Base-by-base conservation (phyloP, 2,797 vertebrate species). In the Chiloscyllium punctatum region DNA sequence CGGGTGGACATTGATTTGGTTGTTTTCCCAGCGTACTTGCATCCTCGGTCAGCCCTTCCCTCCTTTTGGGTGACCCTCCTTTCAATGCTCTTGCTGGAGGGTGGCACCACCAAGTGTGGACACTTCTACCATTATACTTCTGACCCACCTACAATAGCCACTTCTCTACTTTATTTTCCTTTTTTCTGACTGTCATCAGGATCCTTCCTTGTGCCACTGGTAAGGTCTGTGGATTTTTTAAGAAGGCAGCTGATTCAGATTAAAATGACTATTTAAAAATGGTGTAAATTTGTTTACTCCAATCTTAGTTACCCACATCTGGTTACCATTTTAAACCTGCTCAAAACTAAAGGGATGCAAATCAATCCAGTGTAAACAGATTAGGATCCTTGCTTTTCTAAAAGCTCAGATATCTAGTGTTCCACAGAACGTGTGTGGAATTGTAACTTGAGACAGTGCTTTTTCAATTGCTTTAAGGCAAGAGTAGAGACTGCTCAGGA, bases 271-370 rank as follows among this genome's bases (percentile, higher is more conserved):
- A 95, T 95, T 92, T 92, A 77, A 95, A 48, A 95, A 48, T 77
- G 71, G 71, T 95, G 94, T 42, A 95, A 77, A 95, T 95, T 95
- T 95, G 94, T 95, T 95, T 95, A 95, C 71, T 95, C 71, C 94
- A 77, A 77, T 77, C 94, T 95, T 95, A 69, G 71, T 72, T 95
- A 53, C 71, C 94, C 94, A 72, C 69, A 95, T 95, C 94, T 95
- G 94, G 94, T 74, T 95, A 53, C 30, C 27, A 95, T 95, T 94
- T 95, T 77, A 95, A 95, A 95, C 94, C 71, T 95, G 71, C 66
- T 74, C 69, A 51, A 53, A 95, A 95, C 53, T 72, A 95, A 95
- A 95, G 48, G 42, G 94, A 57, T 74, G 71, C 69, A 95, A 95
- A 72, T 95, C 69, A 74, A 77, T 77, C 94, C 53, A 95, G 42